Base-by-base conservation (phyloP, 1,140 invertebrate species). In the Procambarus clarkii region DNA sequence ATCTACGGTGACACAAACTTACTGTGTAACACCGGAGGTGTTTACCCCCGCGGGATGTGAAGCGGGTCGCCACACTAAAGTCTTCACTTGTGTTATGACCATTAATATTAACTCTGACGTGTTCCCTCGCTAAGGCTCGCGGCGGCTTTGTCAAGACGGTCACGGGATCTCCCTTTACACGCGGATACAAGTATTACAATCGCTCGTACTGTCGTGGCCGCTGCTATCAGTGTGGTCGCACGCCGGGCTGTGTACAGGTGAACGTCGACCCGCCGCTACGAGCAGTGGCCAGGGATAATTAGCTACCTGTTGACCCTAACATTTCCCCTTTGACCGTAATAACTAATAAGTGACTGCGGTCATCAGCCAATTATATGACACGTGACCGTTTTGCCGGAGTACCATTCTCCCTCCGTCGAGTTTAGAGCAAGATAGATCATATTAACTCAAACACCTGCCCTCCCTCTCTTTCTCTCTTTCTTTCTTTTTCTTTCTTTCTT, bases 1-100 rank as follows among this genome's bases (percentile, higher is more conserved):
- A 83, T 83, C 81, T 83, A 50, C 24, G 58, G 81, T 83, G 81
- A 83, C 81, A 83, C 45, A 45, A 83, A 83, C 81, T 83, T 83
- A 83, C 81, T 69, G 81, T 83, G n/a, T 83, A 34, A 83, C 54
- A 83, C 81, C 45, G 34, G 81, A 83, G 58, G 58, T 83, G 58
- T 83, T 83, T 69, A 83, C 81, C 81, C n/a, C 69, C 58, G 34
- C 58, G 11, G 58, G 11, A 58, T 83, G 81, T 58, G 81, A 45
- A 83, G 58, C 58, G 54, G 11, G n/a, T 13, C 7, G 18, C 50
- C 58, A 69, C 58, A 69, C 34, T 69, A 24, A 18, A 18, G 9
- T 50, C 2, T 45, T 69, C 24, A 69, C 64, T 83, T 21, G 34
- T 83, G 58, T 69, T 5, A 58, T 4, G 45, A 8, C 58, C 34